Percentiles rank a stretch among this genome's conserved stretches.
Evolutionary conservation across 2,797 vertebrate genomes (phyloP).

Genomic region (Rhincodon typus): DNA sequence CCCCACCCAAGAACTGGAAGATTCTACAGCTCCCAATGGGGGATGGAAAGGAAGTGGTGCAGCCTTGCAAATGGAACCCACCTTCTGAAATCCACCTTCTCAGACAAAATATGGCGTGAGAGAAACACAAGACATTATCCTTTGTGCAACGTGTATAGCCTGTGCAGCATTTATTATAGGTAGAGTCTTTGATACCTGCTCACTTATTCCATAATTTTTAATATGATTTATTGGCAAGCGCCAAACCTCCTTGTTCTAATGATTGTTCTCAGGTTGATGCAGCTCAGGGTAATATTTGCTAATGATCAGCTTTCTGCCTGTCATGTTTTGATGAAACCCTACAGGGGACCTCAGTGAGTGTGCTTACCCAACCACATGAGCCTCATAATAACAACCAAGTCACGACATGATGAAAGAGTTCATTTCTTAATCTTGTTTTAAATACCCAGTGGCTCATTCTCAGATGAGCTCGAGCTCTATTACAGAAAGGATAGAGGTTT

Average conservation of each 20-base stretch:
- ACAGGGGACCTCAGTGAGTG: background rate
- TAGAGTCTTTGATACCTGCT: background rate
- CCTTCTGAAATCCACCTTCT: no score
- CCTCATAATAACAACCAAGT: background rate
- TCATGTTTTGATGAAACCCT: background rate
- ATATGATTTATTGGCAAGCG: background rate
- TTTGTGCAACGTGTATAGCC: background rate
- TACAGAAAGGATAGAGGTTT: background rate
- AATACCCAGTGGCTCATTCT: background rate
- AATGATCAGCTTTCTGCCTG: background rate
- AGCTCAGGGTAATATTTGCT: background rate
- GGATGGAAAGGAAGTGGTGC: no score
- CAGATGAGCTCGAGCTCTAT: background rate
- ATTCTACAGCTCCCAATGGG: no score
- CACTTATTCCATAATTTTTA: background rate
- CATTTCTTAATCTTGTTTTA: background rate
- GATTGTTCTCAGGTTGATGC: background rate
- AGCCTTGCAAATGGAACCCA: no score
- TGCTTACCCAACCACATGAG: background rate
- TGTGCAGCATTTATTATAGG: background rate
- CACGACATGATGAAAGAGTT: background rate
- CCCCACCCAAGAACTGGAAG: no score
- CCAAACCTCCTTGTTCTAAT: background rate
- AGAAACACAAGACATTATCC: background rate
- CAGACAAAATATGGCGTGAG: no score